Evolutionary conservation across 92 coral and sea anemone genomes (phyloP), one percentile per base, ranked within the genome.

Genomic region (Chrysogorgia sp.): DNA sequence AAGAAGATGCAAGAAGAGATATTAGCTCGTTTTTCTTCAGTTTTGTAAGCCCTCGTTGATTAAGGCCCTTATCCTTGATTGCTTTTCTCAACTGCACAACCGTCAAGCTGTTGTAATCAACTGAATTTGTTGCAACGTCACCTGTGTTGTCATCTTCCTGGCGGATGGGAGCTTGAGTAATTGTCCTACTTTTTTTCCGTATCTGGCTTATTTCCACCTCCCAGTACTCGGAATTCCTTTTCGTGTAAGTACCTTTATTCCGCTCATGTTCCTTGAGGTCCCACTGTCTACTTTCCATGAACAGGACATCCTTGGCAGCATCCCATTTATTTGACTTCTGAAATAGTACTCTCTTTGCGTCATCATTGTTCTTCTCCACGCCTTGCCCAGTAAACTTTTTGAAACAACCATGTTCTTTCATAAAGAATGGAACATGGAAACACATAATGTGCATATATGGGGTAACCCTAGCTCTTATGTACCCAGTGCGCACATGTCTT

Each of bases 361-460:
- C 43, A 21, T 40, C 74, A 61, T 84, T 78, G 45, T 88, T 81
- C 48, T 81, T 85, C 28, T 84, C 89, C 0, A 84, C 87, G 17
- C 86, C 92, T 48, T 88, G 92, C 22, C 86, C 88, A 9, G 92
- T 88, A 55, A 88, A 88, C 31, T 68, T 40, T 55, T 88, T 88
- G 0, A 88, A 74, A 34, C 87, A 52, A 34, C 67, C 58, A 34
- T 58, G 71, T 34, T 47, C 14, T 70, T 82, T 41, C 2, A 88
- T 63, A 43, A 89, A 89, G 75, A 63, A 62, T 48, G 90, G 92
- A 29, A 89, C 79, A 59, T 85, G 87, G 35, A 68, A 82, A 8
- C 69, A 82, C 85, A 82, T 32, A 33, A 85, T 82, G 49, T 78
- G 90, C 78, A 82, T 82, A 62, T 85, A 85, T 0, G 85, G 92